Conservation (phyloP, 2,888 invertebrate genomes). For the Byasa hedistus region DNA sequence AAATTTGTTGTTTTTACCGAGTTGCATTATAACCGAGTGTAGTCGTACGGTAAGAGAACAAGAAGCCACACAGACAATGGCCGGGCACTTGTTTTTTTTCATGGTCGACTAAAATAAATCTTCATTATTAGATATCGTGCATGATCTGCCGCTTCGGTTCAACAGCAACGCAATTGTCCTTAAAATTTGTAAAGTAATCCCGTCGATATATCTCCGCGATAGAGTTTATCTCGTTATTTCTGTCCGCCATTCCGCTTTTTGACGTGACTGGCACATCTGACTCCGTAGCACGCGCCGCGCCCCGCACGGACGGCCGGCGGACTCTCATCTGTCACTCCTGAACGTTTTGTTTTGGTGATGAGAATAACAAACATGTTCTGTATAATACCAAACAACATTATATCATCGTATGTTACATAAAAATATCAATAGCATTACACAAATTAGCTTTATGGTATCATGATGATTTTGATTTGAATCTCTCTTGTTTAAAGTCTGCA, state of each 20-base stretch:
- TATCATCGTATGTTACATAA: no score
- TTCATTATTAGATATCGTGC: conserved; percentile 64
- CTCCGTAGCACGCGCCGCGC: conserved; percentile 63
- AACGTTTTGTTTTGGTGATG: conserved; percentile 48
- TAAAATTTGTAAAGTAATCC: conserved; percentile 75
- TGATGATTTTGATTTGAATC: no score
- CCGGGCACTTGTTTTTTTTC: conserved; percentile 4
- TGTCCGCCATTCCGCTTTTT: conserved; percentile 67
- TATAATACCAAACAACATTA: no score
- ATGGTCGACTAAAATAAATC: conserved; percentile 48
- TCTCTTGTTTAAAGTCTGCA: no score
- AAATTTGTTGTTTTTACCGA: neutral
- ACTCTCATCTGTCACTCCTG: conserved; percentile 53
- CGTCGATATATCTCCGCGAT: conserved; percentile 69
- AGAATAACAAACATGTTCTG: conserved; percentile 1
- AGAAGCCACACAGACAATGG: conserved; percentile 30
- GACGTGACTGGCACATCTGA: conserved; percentile 73
- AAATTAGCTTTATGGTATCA: no score
- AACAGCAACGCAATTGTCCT: conserved; percentile 73
- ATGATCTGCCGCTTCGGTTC: conserved; percentile 45
- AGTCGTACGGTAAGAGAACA: conserved; percentile 9
- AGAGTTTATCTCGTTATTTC: conserved; percentile 67
- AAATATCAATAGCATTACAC: neutral
- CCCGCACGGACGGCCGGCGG: conserved; percentile 57
- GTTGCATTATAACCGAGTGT: conserved; percentile 10